Percentiles rank a stretch among this genome's conserved stretches.
Conservation (phyloP, 2,888 invertebrate species). For the Dynastes hyllus region DNA sequence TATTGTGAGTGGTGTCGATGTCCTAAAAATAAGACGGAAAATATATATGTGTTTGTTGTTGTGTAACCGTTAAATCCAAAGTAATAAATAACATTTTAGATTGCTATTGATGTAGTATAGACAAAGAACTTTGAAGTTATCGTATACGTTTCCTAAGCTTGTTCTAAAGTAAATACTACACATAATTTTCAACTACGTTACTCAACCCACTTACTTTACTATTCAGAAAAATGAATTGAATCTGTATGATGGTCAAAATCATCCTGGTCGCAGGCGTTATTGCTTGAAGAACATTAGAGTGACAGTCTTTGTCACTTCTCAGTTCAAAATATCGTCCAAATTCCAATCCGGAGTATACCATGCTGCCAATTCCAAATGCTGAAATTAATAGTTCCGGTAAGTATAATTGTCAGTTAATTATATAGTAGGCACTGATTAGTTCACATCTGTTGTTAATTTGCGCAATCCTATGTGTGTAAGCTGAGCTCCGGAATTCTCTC, state of each 20-base stretch:
- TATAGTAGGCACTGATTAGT: constrained; percentile 7
- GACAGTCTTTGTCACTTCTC: constrained; percentile 87
- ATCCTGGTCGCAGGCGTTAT: constrained; percentile 93
- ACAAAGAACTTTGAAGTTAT: neutral
- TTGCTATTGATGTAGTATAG: neutral
- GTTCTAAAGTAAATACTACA: too few species aligned
- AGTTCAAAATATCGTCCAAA: constrained; percentile 97
- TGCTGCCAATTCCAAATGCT: constrained; percentile 97
- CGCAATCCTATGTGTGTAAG: constrained; percentile 17
- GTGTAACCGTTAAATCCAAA: too few species aligned
- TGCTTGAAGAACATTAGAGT: constrained; percentile 87
- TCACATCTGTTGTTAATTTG: constrained; percentile 30
- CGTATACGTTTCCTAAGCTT: neutral
- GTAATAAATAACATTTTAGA: too few species aligned
- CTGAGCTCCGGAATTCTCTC: constrained; percentile 26
- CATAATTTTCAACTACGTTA: too few species aligned
- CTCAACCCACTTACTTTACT: constrained; percentile 82
- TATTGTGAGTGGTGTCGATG: constrained; percentile 93
- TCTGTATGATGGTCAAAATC: constrained; percentile 97
- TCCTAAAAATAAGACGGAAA: constrained; percentile 74
- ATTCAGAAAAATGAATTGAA: constrained; percentile 98
- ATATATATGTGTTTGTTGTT: too few species aligned
- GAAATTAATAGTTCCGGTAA: constrained; percentile 74
- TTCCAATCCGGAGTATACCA: constrained; percentile 97
- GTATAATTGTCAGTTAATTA: constrained; percentile 65